Percentiles rank a stretch among this genome's conserved stretches.
Conservation (phyloP, 2,888 invertebrate genomes). For the Tanypteryx hageni region DNA sequence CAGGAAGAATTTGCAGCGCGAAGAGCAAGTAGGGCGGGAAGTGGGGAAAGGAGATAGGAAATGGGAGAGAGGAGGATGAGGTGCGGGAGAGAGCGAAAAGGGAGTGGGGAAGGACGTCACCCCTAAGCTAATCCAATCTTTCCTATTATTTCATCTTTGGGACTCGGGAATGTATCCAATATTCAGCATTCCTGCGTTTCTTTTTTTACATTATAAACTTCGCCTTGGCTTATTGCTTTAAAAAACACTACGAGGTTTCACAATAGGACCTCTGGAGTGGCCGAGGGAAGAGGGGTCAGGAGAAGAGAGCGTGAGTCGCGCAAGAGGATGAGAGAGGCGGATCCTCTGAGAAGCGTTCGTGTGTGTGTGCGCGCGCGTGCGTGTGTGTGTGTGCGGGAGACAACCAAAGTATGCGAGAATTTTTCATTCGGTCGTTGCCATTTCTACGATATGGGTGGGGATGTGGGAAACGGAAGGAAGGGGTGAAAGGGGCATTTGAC, state of each 20-base stretch:
- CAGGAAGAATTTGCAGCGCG: background rate
- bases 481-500: background rate
- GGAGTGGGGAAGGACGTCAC: background rate
- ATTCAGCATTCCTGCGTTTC: background rate
- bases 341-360: background rate
- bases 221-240: background rate
- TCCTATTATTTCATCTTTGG: constrained; percentile 29
- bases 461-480: too few relatives aligned
- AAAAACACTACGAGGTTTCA: constrained; percentile 5
- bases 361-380: background rate
- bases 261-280: too few relatives aligned
- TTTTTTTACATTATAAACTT: constrained; percentile 15
- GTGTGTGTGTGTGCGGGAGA: background rate
- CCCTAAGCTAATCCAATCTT: constrained; percentile 11
- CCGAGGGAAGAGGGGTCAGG: too few relatives aligned
- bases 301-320: too few relatives aligned
- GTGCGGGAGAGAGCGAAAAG: background rate
- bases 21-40: background rate
- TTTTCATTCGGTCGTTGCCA: constrained; percentile 4
- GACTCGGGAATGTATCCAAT: constrained; percentile 28
- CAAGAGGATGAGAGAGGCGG: background rate
- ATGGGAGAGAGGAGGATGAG: too few relatives aligned
- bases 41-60: too few relatives aligned
- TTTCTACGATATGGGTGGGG: background rate
- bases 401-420: constrained; percentile 19